Conservation (phyloP, 2,888 invertebrate species). For the Ormyrus pomaceus region DNA sequence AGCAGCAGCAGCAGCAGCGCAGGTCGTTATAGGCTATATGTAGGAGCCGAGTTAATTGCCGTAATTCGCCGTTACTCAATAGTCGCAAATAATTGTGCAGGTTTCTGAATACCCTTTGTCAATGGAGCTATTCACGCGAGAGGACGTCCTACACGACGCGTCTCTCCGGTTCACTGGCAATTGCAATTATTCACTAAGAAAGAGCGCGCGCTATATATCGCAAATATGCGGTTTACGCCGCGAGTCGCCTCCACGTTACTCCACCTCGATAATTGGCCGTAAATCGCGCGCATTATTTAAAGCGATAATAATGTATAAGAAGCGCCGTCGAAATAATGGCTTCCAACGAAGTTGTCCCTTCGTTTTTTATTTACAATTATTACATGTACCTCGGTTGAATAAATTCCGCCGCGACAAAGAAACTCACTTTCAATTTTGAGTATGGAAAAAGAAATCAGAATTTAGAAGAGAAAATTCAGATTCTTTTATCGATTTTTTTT, state of each 20-base stretch:
- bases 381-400: too few species aligned
- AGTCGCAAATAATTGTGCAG: conserved; percentile 46
- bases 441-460: too few species aligned
- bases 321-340: too few species aligned
- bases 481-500: too few species aligned
- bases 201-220: conserved; percentile 20
- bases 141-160: conserved; percentile 24
- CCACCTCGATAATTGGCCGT: conserved; percentile 34
- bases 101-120: conserved; percentile 49
- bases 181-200: conserved; percentile 44
- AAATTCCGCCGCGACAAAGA: too few species aligned
- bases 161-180: conserved; percentile 19
- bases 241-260: background rate
- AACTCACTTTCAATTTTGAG: too few species aligned
- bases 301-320: too few species aligned
- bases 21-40: conserved; percentile 3
- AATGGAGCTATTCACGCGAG: conserved; percentile 16
- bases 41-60: conserved; percentile 52
- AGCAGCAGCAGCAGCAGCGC: background rate
- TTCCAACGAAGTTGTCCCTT: too few species aligned
- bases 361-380: too few species aligned
- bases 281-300: background rate
- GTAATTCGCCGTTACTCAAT: conserved; percentile 48
- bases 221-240: conserved; percentile 24
- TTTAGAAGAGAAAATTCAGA: too few species aligned